Conservation (phyloP, 2,113 vertebrate species). For the Emydocephalus ijimae region DNA sequence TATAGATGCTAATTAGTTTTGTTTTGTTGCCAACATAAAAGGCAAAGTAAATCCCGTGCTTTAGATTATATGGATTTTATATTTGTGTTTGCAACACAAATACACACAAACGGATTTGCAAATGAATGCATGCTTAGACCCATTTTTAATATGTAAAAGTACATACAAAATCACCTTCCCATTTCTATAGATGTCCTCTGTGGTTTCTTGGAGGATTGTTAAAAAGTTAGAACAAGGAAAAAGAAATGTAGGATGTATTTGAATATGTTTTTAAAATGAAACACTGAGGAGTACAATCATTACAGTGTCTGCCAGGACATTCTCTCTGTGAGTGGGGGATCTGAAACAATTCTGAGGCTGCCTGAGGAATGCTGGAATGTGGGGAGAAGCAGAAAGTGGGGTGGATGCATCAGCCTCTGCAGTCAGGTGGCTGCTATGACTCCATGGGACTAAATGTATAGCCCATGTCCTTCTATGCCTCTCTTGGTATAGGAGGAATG, state of each 20-base stretch:
- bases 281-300: not conserved
- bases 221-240: not conserved
- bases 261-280: not conserved
- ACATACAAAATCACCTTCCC: not conserved
- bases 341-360: not conserved
- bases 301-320: not conserved
- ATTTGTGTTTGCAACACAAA: not conserved
- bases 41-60: not conserved
- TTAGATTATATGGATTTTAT: not conserved
- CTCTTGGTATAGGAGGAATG: not conserved
- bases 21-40: not conserved
- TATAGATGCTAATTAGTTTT: not conserved
- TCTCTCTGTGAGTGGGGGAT: not conserved
- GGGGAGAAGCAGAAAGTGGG: not conserved
- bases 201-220: not conserved
- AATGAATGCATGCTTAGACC: not conserved
- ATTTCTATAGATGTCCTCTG: not conserved
- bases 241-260: not conserved
- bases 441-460: not conserved
- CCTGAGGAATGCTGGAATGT: no score
- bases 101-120: not conserved
- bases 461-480: not conserved
- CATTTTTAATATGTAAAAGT: not conserved
- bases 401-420: slow-evolving; percentile 6
- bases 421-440: slow-evolving; percentile 10